Evolutionary conservation across 2,888 invertebrate genomes (phyloP).

Genomic region (Pteria penguin): DNA sequence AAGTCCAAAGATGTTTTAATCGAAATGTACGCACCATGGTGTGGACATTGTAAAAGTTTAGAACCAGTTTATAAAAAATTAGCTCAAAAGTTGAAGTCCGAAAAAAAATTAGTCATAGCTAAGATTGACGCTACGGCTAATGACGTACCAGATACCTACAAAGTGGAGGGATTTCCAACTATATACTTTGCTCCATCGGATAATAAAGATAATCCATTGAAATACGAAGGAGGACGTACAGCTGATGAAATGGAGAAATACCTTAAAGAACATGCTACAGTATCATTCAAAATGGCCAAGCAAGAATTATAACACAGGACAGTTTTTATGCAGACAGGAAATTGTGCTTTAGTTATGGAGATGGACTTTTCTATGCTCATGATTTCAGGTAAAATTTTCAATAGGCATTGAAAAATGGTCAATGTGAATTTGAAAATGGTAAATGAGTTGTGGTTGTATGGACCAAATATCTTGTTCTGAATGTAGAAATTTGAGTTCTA

Average conservation of each 20-base stretch:
- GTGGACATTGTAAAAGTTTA: constrained; percentile 83
- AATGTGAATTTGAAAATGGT: too few species aligned
- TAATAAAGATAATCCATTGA: constrained; percentile 77
- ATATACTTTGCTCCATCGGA: constrained; percentile 80
- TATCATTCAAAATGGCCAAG: constrained; percentile 62
- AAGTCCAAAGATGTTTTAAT: constrained; percentile 82
- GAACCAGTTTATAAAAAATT: constrained; percentile 81
- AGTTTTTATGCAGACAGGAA: too few species aligned
- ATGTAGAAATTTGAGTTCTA: too few species aligned
- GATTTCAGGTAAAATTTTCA: too few species aligned
- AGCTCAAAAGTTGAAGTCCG: constrained; percentile 75
- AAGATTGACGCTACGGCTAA: constrained; percentile 81
- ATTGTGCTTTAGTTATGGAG: too few species aligned
- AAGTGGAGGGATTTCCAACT: constrained; percentile 82
- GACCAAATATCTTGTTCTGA: too few species aligned
- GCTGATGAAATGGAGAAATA: constrained; percentile 76
- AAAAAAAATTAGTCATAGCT: constrained; percentile 77
- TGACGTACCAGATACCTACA: constrained; percentile 79
- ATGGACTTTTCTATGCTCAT: too few species aligned
- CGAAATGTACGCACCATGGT: constrained; percentile 84
- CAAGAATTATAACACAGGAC: constrained; percentile 68
- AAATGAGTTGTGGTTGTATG: too few species aligned
- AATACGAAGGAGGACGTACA: constrained; percentile 76
- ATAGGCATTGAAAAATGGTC: too few species aligned
- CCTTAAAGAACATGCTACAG: constrained; percentile 73